phyloP scores from a whole-genome alignment of 2,888 invertebrate species.

The Drosophila neonasuta region DNA sequence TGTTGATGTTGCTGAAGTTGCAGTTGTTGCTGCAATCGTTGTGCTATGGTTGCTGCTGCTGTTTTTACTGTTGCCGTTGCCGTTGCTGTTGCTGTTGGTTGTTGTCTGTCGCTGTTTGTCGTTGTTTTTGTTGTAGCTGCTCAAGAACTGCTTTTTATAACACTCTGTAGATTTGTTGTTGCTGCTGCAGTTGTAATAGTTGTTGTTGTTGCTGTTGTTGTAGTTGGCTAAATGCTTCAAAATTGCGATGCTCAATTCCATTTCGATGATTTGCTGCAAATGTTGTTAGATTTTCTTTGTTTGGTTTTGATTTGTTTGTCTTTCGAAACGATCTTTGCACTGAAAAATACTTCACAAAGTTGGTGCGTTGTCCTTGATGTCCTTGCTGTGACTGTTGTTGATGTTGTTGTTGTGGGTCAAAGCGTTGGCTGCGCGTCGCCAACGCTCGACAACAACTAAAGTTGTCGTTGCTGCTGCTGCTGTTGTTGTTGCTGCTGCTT shows the following conservation, averaged over 20 bases:
- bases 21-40: slow-evolving; percentile 13
- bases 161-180: slow-evolving; percentile 15
- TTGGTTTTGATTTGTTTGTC: slow-evolving; percentile 5
- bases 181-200: slow-evolving; percentile 21
- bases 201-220: slow-evolving; percentile 37
- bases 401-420: slow-evolving; percentile 6
- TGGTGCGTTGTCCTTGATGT: slow-evolving; percentile 8
- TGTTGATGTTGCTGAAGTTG: slow-evolving; percentile 19
- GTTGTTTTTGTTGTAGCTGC: slow-evolving; percentile 27
- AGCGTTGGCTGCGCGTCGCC: slow-evolving; percentile 26
- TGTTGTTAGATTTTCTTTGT: slow-evolving; percentile 3
- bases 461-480: slow-evolving; percentile 20
- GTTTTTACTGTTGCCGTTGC: slow-evolving; percentile 15
- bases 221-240: slow-evolving; percentile 59
- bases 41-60: slow-evolving; percentile 16
- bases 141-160: slow-evolving; percentile 18
- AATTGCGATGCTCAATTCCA: slow-evolving; percentile 66
- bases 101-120: slow-evolving; percentile 31
- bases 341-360: slow-evolving; percentile 12
- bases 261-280: slow-evolving; percentile 65
- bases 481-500: slow-evolving; percentile 11
- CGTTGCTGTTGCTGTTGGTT: slow-evolving; percentile 18
- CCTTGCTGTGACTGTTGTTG: slow-evolving; percentile 1
- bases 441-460: slow-evolving; percentile 27
- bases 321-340: slow-evolving; percentile 1